Evolutionary conservation across 2,113 vertebrate species (phyloP).

Genomic region (Glaucomys volans): DNA sequence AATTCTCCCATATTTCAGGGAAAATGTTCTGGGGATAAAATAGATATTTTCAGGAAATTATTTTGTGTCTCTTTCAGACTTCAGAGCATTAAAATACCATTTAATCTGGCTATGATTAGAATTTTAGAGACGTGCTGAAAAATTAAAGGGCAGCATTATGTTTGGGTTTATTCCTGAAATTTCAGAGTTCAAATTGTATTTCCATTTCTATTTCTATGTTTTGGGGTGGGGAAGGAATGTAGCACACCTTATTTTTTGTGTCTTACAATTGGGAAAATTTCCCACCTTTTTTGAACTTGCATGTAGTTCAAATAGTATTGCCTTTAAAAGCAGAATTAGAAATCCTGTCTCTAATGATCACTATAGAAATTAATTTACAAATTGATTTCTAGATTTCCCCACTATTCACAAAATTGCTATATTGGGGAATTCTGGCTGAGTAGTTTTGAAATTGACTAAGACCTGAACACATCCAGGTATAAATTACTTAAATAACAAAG

Average conservation of each 20-base stretch:
- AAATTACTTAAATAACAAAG: background rate
- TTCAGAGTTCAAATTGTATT: conserved; percentile 57
- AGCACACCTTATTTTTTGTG: conserved; percentile 16
- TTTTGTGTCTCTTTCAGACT: conserved; percentile 29
- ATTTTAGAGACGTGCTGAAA: conserved; percentile 26
- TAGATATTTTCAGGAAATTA: conserved; percentile 11
- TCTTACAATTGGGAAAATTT: background rate
- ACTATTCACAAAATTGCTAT: background rate
- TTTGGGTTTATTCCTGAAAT: conserved; percentile 34
- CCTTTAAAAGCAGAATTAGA: conserved; percentile 18
- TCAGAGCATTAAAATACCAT: background rate
- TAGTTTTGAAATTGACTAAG: background rate
- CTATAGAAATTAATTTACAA: background rate
- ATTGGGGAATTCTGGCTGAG: background rate
- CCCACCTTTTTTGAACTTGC: background rate
- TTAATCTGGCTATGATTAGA: conserved; percentile 48
- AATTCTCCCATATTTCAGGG: background rate
- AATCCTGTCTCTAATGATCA: background rate
- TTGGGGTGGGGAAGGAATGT: background rate
- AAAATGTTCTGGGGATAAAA: background rate
- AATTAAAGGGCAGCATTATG: conserved; percentile 9
- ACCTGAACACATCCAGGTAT: background rate
- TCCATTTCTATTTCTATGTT: conserved; percentile 51
- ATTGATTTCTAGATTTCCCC: background rate
- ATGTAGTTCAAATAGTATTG: background rate